Conservation (phyloP, 37 sponge, comb jelly and placozoan species). For the Mnemiopsis leidyi region DNA sequence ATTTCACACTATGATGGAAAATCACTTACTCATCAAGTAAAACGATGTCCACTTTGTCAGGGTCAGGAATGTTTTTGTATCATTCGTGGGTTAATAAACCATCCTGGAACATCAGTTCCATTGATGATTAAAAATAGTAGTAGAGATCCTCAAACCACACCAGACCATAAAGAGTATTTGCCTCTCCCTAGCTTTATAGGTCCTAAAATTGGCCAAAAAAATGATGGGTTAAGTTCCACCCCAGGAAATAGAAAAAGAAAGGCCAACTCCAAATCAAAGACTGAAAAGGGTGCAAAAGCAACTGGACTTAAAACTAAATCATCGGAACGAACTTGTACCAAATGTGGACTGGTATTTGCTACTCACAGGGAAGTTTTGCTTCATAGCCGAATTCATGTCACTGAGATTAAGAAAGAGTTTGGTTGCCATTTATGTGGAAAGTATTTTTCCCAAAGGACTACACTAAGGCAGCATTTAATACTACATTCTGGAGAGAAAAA, state of each 20-base stretch:
- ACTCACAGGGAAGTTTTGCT: slow-evolving; percentile 15
- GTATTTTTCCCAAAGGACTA: slow-evolving; percentile 4
- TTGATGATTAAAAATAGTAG: not conserved
- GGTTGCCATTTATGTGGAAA: slow-evolving; percentile 59
- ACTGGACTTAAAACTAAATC: not conserved
- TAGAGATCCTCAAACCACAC: not conserved
- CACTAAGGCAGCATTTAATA: slow-evolving; percentile 4
- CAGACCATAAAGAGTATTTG: not conserved
- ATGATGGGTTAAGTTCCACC: not conserved
- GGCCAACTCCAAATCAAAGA: not conserved
- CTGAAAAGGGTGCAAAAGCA: not conserved
- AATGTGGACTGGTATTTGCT: slow-evolving; percentile 20
- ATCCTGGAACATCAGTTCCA: not conserved
- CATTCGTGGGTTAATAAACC: not conserved
- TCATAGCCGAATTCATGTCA: not conserved
- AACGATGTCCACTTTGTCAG: not conserved
- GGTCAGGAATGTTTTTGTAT: not conserved
- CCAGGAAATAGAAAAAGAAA: not conserved
- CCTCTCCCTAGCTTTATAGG: not conserved
- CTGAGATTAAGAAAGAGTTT: slow-evolving; percentile 28
- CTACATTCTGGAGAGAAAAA: slow-evolving; percentile 55
- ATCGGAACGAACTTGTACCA: slow-evolving; percentile 18
- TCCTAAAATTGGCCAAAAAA: not conserved
- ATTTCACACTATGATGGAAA: not conserved
- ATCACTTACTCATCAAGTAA: not conserved